Conservation (phyloP, 23 tunicate species). For the Halocynthia aurantium region DNA sequence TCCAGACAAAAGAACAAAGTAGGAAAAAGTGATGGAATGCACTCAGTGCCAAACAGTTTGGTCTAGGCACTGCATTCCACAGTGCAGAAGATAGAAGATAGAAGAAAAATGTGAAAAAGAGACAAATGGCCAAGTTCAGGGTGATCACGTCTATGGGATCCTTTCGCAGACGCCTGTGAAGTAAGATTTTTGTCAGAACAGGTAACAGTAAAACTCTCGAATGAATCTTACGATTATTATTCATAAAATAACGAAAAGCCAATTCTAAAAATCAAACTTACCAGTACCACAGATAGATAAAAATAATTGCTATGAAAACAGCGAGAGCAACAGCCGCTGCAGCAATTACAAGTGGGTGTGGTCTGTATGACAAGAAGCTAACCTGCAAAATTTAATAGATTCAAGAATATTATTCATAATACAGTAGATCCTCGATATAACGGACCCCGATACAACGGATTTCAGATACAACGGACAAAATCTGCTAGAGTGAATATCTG, state of each 20-base stretch:
- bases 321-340: neutral
- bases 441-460: too few relatives aligned
- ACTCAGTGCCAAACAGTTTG: constrained; percentile 14
- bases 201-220: neutral
- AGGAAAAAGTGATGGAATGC: constrained; percentile 19
- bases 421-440: too few relatives aligned
- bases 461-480: too few relatives aligned
- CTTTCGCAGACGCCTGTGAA: constrained; percentile 17
- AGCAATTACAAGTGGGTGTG: neutral
- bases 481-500: too few relatives aligned
- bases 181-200: neutral
- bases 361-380: constrained; percentile 1
- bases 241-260: neutral
- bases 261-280: neutral
- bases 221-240: too few relatives aligned
- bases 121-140: constrained; percentile 1
- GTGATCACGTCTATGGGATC: constrained; percentile 29
- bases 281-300: constrained; percentile 17
- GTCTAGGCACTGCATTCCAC: neutral
- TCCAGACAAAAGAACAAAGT: constrained; percentile 16
- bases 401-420: too few relatives aligned
- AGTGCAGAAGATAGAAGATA: constrained; percentile 5
- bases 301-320: neutral
- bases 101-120: neutral
- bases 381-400: constrained; percentile 2